Base-by-base conservation (phyloP, 2,797 vertebrate genomes). In the Intellagama lesueurii region DNA sequence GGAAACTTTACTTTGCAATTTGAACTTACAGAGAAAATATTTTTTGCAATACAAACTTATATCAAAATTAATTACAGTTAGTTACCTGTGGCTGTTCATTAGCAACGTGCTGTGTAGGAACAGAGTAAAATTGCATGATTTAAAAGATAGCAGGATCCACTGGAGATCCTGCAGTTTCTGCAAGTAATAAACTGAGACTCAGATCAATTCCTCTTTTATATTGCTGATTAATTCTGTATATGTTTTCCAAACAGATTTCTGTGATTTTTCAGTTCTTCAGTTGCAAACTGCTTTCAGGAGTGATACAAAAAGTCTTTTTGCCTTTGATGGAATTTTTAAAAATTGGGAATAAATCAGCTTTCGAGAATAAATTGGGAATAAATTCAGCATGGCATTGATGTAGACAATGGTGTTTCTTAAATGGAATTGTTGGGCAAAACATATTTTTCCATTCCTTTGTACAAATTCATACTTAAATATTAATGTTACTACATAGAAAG, bases 71-170 rank as follows among this genome's bases (percentile, higher is more conserved):
- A 87, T 89, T 93, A 26, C 32, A 87, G 9, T 75, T 91, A 89
- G 35, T 92, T 87, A 94, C 56, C 81, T 86, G 84, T 87, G 44
- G 26, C 22, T 94, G 32, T 93, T 94, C 93, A 69, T 86, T 7
- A 93, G 92, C 69, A 82, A 85, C 84, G 93, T 94, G 6, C 88
- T 85, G 22, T 93, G 92, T 90, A 91, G 86, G 90, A 92, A 88
- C 85, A 77, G 80, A 90, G 79, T 95, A 80, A 93, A 95, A 82
- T 90, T 52, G 86, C 87, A 22, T 40, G 14, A 47, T 16, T 66
- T 77, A 22, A n/a, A 47, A 8, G 60, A 17, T 5, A 40, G 35
- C 85, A 91, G 93, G 90, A 30, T 17, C n/a, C 72, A 89, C 92
- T 81, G 83, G 69, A 4, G 64, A 70, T 40, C 11, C n/a, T 24